Base-by-base conservation (phyloP, 2,888 invertebrate genomes). In the Parasteatoda lunata region DNA sequence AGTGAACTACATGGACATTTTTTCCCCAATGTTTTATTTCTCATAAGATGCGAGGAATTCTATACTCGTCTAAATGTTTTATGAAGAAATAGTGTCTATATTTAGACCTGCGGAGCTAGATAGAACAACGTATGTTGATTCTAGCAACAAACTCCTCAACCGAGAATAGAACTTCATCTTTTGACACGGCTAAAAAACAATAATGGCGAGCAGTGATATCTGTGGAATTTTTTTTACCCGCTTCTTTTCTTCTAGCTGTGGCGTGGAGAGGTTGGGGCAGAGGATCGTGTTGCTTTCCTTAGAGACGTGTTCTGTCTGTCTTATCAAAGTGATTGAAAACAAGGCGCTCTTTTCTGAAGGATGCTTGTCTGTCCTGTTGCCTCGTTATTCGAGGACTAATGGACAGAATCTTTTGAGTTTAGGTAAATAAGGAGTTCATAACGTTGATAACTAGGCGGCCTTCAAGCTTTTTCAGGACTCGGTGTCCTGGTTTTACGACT, bases 111-210 rank as follows among this genome's bases (percentile, higher is more conserved):
- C 51, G 68, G 80, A 75, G 79, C 75, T 30, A 52, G 59, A 30
- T 76, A 77, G 77, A 86, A 86, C 85, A 86, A 86, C 85, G 80
- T 72, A 86, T 86, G 85, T 86, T 86, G 85, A 86, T 86, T 86
- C 85, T 81, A 80, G 77, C 76, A 86, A 86, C 85, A 77, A 86
- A 86, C 85, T 86, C 72, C 76, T 65, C 59, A 15, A 48, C 68
- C 80, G 49, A 81, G 80, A 86, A 86, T 86, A 86, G 85, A 85
- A 76, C 80, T 48, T 77, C 85, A 84, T 84, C 84, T 79, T 77
- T 86, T 86, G 85, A 86, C 85, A 81, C 85, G 80, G 80, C 85
- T 80, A 86, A 86, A 86, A 86, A 86, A 86, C 77, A 86, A 86
- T 86, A 86, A 86, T 86, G 80, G 85, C 85, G 85, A 80, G 80